These are phyloP conservation scores for Stratiomys singularior DNA, from an alignment of 2,888 invertebrate genomes.

Conservation along the genomic window DNA sequence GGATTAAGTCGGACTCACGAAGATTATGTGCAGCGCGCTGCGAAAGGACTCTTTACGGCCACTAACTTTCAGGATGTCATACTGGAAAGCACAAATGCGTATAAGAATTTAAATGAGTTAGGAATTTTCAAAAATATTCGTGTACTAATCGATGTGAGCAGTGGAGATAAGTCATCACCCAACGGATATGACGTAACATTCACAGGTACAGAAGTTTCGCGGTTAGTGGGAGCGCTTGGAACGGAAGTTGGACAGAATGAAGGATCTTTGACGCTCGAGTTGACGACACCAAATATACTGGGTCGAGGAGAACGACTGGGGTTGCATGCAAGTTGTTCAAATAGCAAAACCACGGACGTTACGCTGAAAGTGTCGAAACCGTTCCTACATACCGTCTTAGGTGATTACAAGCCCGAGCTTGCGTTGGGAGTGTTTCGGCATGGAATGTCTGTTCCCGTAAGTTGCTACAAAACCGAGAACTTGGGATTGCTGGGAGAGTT, in stretches of 20 bases:
- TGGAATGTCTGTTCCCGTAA: slow-evolving; percentile 58
- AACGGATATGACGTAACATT: slow-evolving; percentile 87
- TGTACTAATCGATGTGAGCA: slow-evolving; percentile 88
- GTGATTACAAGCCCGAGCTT: slow-evolving; percentile 67
- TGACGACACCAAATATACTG: slow-evolving; percentile 83
- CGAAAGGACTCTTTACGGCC: slow-evolving; percentile 85
- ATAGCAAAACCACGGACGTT: slow-evolving; percentile 83
- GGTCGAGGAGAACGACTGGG: slow-evolving; percentile 89
- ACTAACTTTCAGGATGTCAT: slow-evolving; percentile 88
- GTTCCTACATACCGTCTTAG: slow-evolving; percentile 74
- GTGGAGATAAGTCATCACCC: slow-evolving; percentile 77
- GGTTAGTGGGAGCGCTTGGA: slow-evolving; percentile 86
- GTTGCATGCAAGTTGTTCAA: slow-evolving; percentile 86
- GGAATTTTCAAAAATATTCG: slow-evolving; percentile 91
- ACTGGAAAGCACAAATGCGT: slow-evolving; percentile 74
- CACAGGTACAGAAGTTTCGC: slow-evolving; percentile 82
- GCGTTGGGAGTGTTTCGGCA: slow-evolving; percentile 15
- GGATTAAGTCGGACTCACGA: slow-evolving; percentile 90
- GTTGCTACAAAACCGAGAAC: slow-evolving; percentile 80
- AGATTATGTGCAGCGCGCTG: slow-evolving; percentile 83
- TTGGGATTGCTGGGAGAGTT: slow-evolving; percentile 82
- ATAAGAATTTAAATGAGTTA: slow-evolving; percentile 79
- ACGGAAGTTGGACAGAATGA: slow-evolving; percentile 93
- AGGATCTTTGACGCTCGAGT: slow-evolving; percentile 76
- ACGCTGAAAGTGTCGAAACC: slow-evolving; percentile 86